These are phyloP conservation scores for Cantharis rufa DNA, from an alignment of 2,888 invertebrate genomes.

Conservation along the genomic window DNA sequence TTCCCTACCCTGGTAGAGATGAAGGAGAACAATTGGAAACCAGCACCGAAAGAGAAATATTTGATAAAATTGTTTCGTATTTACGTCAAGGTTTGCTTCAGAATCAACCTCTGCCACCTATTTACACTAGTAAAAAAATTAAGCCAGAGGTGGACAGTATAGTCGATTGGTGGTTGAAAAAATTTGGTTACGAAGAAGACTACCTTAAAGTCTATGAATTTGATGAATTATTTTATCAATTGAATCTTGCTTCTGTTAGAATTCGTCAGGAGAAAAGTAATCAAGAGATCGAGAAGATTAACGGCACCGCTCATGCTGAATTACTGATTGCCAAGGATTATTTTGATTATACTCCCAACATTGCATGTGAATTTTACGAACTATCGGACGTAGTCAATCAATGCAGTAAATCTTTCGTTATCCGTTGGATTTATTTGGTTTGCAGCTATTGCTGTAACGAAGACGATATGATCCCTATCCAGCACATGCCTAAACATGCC, in stretches of 20 bases:
- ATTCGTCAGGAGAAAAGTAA: neutral
- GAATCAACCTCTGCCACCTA: neutral
- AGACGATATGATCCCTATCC: slow-evolving; percentile 45
- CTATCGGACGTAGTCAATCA: slow-evolving; percentile 44
- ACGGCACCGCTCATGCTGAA: slow-evolving; percentile 39
- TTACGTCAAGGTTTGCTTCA: neutral
- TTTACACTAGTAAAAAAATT: neutral
- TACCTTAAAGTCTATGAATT: slow-evolving; percentile 44
- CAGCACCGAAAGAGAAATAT: neutral
- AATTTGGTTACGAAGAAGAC: neutral
- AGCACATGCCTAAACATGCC: slow-evolving; percentile 49
- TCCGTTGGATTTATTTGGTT: slow-evolving; percentile 54
- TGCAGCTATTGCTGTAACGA: slow-evolving; percentile 52
- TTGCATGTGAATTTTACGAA: slow-evolving; percentile 53
- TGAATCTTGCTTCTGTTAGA: slow-evolving; percentile 37
- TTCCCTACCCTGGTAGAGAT: neutral
- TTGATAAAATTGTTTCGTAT: neutral
- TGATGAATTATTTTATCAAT: slow-evolving; percentile 42
- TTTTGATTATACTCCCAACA: slow-evolving; percentile 42
- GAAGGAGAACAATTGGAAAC: neutral
- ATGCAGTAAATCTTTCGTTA: slow-evolving; percentile 54
- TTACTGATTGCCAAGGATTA: slow-evolving; percentile 47
- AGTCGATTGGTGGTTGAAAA: neutral
- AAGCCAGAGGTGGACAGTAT: neutral
- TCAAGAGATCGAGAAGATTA: neutral